These are phyloP conservation scores for Synanthedon vespiformis DNA, from an alignment of 2,888 invertebrate species.

Conservation along the genomic window DNA sequence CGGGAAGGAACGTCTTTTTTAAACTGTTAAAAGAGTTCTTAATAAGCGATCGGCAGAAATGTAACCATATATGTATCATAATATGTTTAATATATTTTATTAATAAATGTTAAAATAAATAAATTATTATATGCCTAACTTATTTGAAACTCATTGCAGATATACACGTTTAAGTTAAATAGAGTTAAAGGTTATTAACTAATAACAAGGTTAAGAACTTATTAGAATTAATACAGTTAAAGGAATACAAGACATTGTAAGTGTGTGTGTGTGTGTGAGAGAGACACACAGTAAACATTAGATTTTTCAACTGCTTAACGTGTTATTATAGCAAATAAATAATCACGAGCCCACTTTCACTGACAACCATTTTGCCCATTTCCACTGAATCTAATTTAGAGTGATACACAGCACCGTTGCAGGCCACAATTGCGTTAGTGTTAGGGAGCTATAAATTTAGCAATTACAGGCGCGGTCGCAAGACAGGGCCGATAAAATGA, in stretches of 20 bases:
- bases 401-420: constrained; percentile 53
- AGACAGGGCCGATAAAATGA: constrained; percentile 43
- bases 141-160: too few species aligned
- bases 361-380: constrained; percentile 13
- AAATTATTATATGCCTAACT: too few species aligned
- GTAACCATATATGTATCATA: too few species aligned
- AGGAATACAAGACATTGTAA: background rate
- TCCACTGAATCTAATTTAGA: constrained; percentile 60
- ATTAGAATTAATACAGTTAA: background rate
- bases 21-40: too few species aligned
- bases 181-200: too few species aligned
- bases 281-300: background rate
- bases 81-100: too few species aligned
- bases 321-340: constrained; percentile 24
- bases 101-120: too few species aligned
- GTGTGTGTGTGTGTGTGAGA: background rate
- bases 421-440: constrained; percentile 62
- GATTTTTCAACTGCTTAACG: constrained; percentile 1
- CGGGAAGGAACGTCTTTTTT: too few species aligned
- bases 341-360: constrained; percentile 8
- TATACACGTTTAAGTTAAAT: too few species aligned
- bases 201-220: too few species aligned
- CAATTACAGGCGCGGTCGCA: constrained; percentile 58
- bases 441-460: constrained; percentile 61
- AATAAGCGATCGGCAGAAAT: too few species aligned